Base-by-base conservation (phyloP, 2,797 vertebrate species). In the Hapalemur alaotrensis region DNA sequence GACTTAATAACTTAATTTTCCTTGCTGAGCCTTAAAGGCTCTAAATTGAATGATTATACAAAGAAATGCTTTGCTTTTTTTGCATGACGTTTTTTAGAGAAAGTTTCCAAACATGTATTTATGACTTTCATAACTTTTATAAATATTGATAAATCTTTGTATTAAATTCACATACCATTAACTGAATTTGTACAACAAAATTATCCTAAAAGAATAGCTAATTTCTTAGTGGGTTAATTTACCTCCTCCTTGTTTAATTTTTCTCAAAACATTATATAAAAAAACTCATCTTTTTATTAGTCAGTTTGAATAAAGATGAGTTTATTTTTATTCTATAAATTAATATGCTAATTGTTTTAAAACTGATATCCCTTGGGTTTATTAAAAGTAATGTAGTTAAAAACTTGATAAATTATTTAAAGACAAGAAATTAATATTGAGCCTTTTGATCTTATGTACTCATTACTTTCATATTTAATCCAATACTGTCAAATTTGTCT, bases 341-440 rank as follows among this genome's bases (percentile, higher is more conserved):
- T 4, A 28, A 2, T 73, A 46, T 22, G 0, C 7, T 93, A 80
- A 54, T 20, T 87, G 2, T 89, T 95, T 86, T 88, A n/a, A 97
- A 95, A 89, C 14, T 73, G 67, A 28, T 65, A 38, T 32, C 9
- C 30, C 10, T 75, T 91, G 93, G 65, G 30, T 75, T 95, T 73
- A 79, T 59, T 89, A 72, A 70, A 72, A 78, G 12, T 46, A 13
- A 46, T 75, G 7, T n/a, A 41, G 22, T 63, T 52, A 70, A 88
- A 90, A 67, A 73, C 11, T 79, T 91, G 35, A 76, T 88, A 72
- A 84, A 70, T 84, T 79, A 73, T 85, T 73, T 30, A 83, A 88
- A 52, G 10, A 5, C 4, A 79, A 82, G 14, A 50, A 50, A 48
- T 80, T 43, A 88, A 69, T 87, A 73, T 48, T 86, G 52, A 72